Conservation (phyloP, 2,113 vertebrate species). For the Nesoenas mayeri region DNA sequence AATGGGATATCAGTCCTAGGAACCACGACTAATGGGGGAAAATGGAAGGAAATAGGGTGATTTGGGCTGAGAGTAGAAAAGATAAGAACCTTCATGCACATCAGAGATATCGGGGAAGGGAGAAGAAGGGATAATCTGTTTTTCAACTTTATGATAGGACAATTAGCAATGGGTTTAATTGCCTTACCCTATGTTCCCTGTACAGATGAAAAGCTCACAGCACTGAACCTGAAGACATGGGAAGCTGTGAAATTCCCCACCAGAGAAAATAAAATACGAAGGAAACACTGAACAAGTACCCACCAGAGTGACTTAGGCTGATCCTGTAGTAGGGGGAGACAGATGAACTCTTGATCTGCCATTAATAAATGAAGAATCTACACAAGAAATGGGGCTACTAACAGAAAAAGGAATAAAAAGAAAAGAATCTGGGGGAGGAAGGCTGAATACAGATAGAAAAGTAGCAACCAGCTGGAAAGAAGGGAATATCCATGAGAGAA, state of each 20-base stretch:
- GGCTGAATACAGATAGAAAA: neutral
- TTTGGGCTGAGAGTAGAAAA: neutral
- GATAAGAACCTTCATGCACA: neutral
- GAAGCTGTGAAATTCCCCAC: neutral
- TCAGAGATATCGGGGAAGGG: neutral
- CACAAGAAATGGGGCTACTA: neutral
- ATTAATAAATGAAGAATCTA: neutral
- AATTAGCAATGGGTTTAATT: neutral
- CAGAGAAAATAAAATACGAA: neutral
- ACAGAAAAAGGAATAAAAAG: rapidly evolving
- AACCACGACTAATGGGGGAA: neutral
- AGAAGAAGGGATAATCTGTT: neutral
- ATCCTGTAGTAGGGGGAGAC: neutral
- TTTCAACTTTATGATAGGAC: neutral
- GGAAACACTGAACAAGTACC: neutral
- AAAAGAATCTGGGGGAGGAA: neutral
- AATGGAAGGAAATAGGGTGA: neutral
- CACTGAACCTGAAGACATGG: neutral
- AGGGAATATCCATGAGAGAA: neutral
- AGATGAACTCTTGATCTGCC: neutral
- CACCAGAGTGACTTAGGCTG: neutral
- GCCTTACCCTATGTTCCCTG: neutral
- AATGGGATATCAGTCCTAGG: neutral
- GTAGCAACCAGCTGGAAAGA: neutral
- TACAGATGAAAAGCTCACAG: neutral